A percentile compares a stretch with the other conserved stretches of the same genome.
Evolutionary conservation across 2,113 vertebrate genomes (phyloP).

Genomic region (Muntiacus muntjak): DNA sequence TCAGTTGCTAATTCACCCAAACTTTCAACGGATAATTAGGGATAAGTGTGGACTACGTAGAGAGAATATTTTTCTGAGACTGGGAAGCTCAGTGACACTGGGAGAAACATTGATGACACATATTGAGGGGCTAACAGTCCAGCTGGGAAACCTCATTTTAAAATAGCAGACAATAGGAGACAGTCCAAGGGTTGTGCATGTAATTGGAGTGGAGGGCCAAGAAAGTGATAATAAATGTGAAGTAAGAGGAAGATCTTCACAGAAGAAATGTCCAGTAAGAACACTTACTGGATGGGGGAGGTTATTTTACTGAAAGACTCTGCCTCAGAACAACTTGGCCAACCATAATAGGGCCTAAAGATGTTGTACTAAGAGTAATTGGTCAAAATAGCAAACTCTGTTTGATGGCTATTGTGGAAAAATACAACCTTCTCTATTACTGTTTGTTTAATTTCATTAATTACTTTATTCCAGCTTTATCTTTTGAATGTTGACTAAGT

Average conservation of each 20-base stretch:
- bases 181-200: fast-evolving
- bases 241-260: not conserved
- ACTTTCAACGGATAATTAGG: no score
- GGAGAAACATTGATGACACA: no score
- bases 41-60: fast-evolving
- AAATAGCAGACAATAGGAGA: fast-evolving
- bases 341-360: not conserved
- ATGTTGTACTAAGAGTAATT: not conserved
- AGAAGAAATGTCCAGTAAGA: not conserved
- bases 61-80: not conserved
- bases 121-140: no score
- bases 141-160: not conserved
- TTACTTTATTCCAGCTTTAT: not conserved
- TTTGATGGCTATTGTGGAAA: not conserved
- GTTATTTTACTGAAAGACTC: not conserved
- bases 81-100: not conserved
- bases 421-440: not conserved
- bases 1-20: not conserved
- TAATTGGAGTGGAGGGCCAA: not conserved
- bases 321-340: not conserved
- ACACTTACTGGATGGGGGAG: not conserved
- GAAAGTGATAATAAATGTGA: no score
- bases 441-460: not conserved
- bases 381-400: not conserved
- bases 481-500: not conserved